Conservation (phyloP, 2,888 invertebrate species). For the Thera obeliscata region DNA sequence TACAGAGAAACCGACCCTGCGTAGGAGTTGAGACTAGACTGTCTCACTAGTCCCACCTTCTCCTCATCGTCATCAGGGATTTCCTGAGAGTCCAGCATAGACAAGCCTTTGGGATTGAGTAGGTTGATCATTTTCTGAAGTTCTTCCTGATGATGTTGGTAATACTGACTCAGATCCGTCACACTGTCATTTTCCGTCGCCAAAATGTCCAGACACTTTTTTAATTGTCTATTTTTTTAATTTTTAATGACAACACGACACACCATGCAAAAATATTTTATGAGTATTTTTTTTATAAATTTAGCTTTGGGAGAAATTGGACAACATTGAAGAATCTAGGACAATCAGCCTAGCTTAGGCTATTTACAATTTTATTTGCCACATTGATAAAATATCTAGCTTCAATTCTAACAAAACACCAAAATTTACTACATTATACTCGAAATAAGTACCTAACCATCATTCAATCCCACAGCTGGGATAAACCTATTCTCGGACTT, state of each 20-base stretch:
- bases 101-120: constrained; percentile 69
- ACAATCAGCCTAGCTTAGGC: constrained; percentile 41
- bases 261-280: constrained; percentile 79
- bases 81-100: constrained; percentile 69
- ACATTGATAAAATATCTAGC: constrained; percentile 3
- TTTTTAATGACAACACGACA: constrained; percentile 63
- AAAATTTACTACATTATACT: no score
- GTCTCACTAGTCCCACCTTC: constrained; percentile 58
- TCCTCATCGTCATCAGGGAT: constrained; percentile 73
- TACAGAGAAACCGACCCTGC: constrained; percentile 68
- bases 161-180: constrained; percentile 72
- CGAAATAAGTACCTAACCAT: background rate
- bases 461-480: background rate
- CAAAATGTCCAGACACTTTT: constrained; percentile 86
- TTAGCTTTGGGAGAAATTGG: constrained; percentile 18
- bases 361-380: constrained; percentile 21
- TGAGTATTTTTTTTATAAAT: constrained; percentile 60
- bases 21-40: constrained; percentile 65
- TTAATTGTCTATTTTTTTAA: constrained; percentile 74
- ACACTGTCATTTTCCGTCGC: constrained; percentile 77
- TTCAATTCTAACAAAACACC: background rate
- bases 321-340: constrained; percentile 18
- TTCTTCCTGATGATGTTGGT: constrained; percentile 73
- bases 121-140: constrained; percentile 68
- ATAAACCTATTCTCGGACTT: background rate